Evolutionary conservation across 2,888 invertebrate genomes (phyloP), one percentile per base, ranked within the genome.

Genomic region (Byasa hedistus): DNA sequence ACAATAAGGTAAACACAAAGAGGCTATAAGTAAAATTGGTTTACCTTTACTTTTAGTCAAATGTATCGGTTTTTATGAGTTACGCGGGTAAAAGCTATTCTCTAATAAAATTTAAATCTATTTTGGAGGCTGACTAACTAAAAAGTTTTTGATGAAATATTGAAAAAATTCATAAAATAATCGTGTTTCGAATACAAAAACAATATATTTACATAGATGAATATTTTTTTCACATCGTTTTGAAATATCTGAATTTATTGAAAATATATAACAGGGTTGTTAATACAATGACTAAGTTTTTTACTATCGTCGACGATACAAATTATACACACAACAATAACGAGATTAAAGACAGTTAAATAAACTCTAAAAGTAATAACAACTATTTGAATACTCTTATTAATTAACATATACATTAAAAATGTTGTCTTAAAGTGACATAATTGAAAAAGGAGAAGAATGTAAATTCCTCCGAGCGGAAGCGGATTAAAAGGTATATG

Each of bases 401-500:
- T 21, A n/a, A 51, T 5, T n/a, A 21, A n/a, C 4, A 5, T 52
- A 8, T 52, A n/a, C 15, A n/a, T 52, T 52, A 3, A 52, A 52
- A 52, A 21, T 22, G 1, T 52, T 22, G 52, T 52, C 21, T 52
- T n/a, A 8, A 19, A 21, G 52, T 10, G n/a, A 21, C 21, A 8
- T 52, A 52, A 52, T n/a, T 52, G 8, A 64, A 65, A 48, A 56
- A 36, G 48, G 10, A 22, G 17, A 8, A 57, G 32, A 61, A 57
- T 61, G 12, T 54, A 61, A 52, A 58, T 54, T 27, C 48, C 3
- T 58, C 21, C 44, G 27, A 5, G 12, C 73, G 70, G 76, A 82
- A 81, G 79, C 75, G 77, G 78, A 81, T 80, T 80, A 79, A 71
- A 74, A 66, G 64, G 70, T 73, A 72, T 70, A 76, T 68, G 75